Conservation (phyloP, 2,113 vertebrate species). For the Myotis yumanensis region DNA sequence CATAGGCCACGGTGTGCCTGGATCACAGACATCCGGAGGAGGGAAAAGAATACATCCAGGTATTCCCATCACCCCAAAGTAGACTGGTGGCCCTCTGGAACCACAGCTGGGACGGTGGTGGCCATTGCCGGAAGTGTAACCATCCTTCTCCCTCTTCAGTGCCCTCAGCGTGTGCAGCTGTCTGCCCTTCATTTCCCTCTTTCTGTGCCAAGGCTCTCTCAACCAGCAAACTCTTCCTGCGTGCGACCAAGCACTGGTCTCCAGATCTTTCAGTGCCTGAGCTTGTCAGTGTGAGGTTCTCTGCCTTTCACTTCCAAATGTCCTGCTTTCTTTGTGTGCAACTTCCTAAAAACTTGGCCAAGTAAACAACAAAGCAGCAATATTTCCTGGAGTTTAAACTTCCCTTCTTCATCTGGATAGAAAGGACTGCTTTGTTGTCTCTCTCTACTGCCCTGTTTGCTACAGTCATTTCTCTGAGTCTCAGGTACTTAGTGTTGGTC, state of each 20-base stretch:
- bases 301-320: slow-evolving; percentile 37
- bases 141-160: neutral
- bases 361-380: neutral
- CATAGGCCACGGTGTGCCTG: neutral
- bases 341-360: slow-evolving; percentile 45
- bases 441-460: neutral
- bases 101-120: neutral
- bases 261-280: neutral
- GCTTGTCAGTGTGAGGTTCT: neutral
- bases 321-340: neutral
- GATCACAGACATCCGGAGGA: neutral
- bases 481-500: neutral
- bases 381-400: slow-evolving; percentile 30
- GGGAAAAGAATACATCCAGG: neutral
- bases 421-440: neutral
- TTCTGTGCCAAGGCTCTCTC: neutral
- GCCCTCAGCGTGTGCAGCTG: neutral
- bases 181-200: neutral
- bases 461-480: neutral
- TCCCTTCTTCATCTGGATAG: neutral
- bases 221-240: neutral
- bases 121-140: accelerated
- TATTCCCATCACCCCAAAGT: neutral
- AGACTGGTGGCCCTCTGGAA: neutral
- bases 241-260: neutral